Conservation (phyloP, 2,888 invertebrate species). For the Eilema depressum region DNA sequence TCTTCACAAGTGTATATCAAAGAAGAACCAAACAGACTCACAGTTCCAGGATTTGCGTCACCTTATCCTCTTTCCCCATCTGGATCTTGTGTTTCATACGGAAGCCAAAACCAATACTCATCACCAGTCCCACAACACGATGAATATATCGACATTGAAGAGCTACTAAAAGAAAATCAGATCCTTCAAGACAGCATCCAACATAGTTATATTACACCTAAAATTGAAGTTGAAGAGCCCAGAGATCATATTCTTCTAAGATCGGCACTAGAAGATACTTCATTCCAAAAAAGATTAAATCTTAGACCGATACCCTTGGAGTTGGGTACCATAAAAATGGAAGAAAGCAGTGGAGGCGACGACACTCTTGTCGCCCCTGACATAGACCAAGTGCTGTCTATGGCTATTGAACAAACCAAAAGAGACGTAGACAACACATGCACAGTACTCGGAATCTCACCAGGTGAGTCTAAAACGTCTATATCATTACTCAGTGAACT, state of each 20-base stretch:
- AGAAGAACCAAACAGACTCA: slow-evolving; percentile 85
- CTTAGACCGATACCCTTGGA: slow-evolving; percentile 92
- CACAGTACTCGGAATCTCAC: slow-evolving; percentile 94
- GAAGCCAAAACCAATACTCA: slow-evolving; percentile 86
- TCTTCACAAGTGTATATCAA: slow-evolving; percentile 77
- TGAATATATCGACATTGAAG: slow-evolving; percentile 88
- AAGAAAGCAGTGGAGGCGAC: slow-evolving; percentile 88
- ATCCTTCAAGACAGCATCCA: slow-evolving; percentile 82
- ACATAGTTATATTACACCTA: slow-evolving; percentile 81
- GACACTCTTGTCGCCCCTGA: slow-evolving; percentile 90
- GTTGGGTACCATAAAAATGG: slow-evolving; percentile 89
- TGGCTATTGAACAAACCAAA: slow-evolving; percentile 95
- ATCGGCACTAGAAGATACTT: slow-evolving; percentile 94
- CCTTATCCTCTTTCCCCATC: slow-evolving; percentile 87
- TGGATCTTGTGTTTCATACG: slow-evolving; percentile 85
- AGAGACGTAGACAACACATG: slow-evolving; percentile 95
- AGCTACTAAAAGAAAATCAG: slow-evolving; percentile 87
- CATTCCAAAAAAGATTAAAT: slow-evolving; percentile 94
- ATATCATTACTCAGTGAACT: slow-evolving; percentile 46
- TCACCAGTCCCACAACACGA: slow-evolving; percentile 87
- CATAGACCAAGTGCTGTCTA: slow-evolving; percentile 93
- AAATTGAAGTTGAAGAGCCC: slow-evolving; percentile 85
- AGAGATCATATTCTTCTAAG: slow-evolving; percentile 92
- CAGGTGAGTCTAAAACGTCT: slow-evolving; percentile 89
- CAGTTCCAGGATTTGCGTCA: slow-evolving; percentile 83